phyloP scores from a whole-genome alignment of 92 coral and sea anemone genomes.

The Paragorgia papillata region DNA sequence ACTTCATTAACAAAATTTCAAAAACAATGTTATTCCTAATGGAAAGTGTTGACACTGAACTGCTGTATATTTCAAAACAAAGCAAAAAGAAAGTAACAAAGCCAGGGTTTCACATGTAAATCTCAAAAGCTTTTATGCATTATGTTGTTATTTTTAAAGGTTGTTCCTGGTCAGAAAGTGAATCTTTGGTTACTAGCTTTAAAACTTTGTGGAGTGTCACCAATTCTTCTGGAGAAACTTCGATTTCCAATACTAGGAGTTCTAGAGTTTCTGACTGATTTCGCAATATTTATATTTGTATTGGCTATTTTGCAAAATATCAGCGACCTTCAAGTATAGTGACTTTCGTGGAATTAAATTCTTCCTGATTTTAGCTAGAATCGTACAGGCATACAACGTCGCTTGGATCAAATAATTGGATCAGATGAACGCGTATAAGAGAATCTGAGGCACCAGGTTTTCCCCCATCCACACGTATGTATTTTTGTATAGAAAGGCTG shows the following conservation, averaged over 20 bases:
- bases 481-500: too few species aligned
- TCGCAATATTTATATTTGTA: constrained; percentile 36
- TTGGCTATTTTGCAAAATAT: constrained; percentile 30
- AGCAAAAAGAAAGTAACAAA: too few species aligned
- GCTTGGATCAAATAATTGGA: too few species aligned
- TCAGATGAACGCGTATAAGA: too few species aligned
- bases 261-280: constrained; percentile 29
- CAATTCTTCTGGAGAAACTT: neutral
- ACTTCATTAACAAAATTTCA: too few species aligned
- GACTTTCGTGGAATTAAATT: neutral
- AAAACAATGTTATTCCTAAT: too few species aligned
- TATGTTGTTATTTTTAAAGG: constrained; percentile 13
- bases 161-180: constrained; percentile 1
- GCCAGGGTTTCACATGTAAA: neutral
- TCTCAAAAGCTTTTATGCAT: neutral
- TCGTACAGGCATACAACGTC: too few species aligned
- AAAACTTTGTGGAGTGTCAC: constrained; percentile 25
- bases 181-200: constrained; percentile 41
- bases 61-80: too few species aligned
- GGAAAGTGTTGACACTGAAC: too few species aligned
- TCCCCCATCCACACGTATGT: too few species aligned
- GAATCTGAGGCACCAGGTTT: too few species aligned
- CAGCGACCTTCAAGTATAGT: constrained; percentile 5
- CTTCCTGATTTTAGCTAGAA: too few species aligned
- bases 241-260: neutral